Evolutionary conservation across 2,888 invertebrate genomes (phyloP).

Genomic region (Acronicta alni): DNA sequence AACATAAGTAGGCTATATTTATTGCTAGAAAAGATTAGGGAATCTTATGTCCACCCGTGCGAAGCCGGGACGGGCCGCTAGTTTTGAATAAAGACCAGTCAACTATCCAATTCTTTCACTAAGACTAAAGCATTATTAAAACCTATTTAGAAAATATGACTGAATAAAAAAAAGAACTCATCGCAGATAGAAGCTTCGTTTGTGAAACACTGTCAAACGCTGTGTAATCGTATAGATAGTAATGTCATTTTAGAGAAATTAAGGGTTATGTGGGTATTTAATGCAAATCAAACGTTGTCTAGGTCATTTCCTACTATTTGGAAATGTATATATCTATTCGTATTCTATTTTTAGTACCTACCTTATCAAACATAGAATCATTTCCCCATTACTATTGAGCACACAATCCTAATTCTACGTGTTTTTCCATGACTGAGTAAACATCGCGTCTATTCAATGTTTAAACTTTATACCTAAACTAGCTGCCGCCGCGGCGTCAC

Average conservation of each 20-base stretch:
- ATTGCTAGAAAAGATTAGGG: too few species aligned
- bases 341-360: constrained; percentile 37
- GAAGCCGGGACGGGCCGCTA: too few species aligned
- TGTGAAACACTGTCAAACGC: constrained; percentile 1
- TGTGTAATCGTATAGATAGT: neutral
- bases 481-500: too few species aligned
- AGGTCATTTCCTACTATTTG: constrained; percentile 46
- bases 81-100: too few species aligned
- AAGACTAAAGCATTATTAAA: too few species aligned
- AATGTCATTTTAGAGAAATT: constrained; percentile 25
- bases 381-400: constrained; percentile 27
- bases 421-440: constrained; percentile 13
- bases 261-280: constrained; percentile 41
- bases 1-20: too few species aligned
- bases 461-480: too few species aligned
- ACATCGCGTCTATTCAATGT: neutral
- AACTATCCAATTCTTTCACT: too few species aligned
- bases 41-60: too few species aligned
- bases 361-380: constrained; percentile 36
- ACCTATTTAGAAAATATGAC: too few species aligned
- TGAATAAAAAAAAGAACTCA: neutral
- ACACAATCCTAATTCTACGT: constrained; percentile 11
- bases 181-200: neutral
- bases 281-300: constrained; percentile 26
- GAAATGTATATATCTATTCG: constrained; percentile 38